Percentiles rank a stretch among this genome's conserved stretches.
Evolutionary conservation across 2,797 vertebrate species (phyloP).

Genomic region (Pseudopleuronectes americanus): DNA sequence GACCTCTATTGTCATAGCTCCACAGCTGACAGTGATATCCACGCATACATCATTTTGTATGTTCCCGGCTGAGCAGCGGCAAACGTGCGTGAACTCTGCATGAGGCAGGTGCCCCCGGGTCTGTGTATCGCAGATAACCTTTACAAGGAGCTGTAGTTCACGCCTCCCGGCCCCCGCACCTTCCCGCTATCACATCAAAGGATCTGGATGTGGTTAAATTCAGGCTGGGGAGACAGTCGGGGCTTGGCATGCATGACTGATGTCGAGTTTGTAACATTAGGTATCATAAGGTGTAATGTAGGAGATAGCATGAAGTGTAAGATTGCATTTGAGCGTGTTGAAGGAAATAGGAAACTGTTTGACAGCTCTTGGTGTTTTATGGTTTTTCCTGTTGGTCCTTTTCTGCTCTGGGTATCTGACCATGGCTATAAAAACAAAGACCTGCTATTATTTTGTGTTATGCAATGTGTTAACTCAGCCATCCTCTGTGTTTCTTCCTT

Average conservation of each 20-base stretch:
- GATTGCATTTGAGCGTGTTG: constrained; percentile 68
- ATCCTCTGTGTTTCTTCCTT: constrained; percentile 20
- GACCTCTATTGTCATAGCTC: constrained; percentile 79
- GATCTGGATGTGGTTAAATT: constrained; percentile 80
- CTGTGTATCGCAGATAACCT: constrained; percentile 84
- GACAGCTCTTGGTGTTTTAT: constrained; percentile 69
- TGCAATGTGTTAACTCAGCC: constrained; percentile 48
- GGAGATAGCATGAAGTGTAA: constrained; percentile 69
- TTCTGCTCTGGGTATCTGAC: constrained; percentile 60
- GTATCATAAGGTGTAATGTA: constrained; percentile 80
- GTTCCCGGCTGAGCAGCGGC: constrained; percentile 68
- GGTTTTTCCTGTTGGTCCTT: constrained; percentile 50
- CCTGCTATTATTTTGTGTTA: constrained; percentile 57
- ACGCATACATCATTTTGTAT: constrained; percentile 74
- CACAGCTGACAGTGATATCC: constrained; percentile 74
- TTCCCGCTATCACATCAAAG: constrained; percentile 74
- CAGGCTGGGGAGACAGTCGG: constrained; percentile 71
- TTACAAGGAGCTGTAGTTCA: constrained; percentile 80
- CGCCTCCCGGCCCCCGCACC: constrained; percentile 72
- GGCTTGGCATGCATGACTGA: constrained; percentile 80
- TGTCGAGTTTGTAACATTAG: constrained; percentile 79
- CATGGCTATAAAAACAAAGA: constrained; percentile 47
- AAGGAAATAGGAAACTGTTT: constrained; percentile 63
- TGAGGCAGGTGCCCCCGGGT: constrained; percentile 76
- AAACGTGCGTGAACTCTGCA: constrained; percentile 57